Conservation (phyloP, 1,140 invertebrate genomes). For the Eubasilissa regina region DNA sequence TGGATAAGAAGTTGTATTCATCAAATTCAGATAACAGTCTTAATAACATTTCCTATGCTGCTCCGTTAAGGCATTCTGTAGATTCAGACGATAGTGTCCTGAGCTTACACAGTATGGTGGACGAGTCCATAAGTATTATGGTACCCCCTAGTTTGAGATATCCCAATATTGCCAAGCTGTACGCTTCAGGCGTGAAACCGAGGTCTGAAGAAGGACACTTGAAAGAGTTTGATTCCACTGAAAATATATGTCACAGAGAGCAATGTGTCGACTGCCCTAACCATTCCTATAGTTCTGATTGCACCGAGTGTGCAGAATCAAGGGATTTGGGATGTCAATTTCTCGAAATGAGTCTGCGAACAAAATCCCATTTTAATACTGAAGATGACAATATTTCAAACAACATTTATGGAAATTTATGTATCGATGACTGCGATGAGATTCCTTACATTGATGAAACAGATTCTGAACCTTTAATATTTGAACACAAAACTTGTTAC, state of each 20-base stretch:
- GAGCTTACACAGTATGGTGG: slow-evolving; percentile 34
- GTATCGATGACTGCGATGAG: slow-evolving; percentile 53
- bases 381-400: background rate
- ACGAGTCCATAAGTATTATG: slow-evolving; percentile 12
- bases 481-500: slow-evolving; percentile 64
- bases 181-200: slow-evolving; percentile 35
- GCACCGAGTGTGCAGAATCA: slow-evolving; percentile 46
- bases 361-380: too few relatives aligned
- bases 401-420: slow-evolving; percentile 23
- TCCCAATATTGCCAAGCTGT: slow-evolving; percentile 43
- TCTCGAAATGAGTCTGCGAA: background rate
- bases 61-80: slow-evolving; percentile 60
- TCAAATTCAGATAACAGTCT: slow-evolving; percentile 70
- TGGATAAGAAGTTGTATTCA: slow-evolving; percentile 64
- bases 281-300: slow-evolving; percentile 57
- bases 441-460: slow-evolving; percentile 71
- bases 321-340: background rate
- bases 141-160: slow-evolving; percentile 50
- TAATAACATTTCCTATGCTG: slow-evolving; percentile 64
- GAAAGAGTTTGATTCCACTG: slow-evolving; percentile 19
- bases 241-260: slow-evolving; percentile 46
- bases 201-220: slow-evolving; percentile 26
- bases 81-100: slow-evolving; percentile 37
- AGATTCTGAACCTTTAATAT: slow-evolving; percentile 68
- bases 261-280: slow-evolving; percentile 55